These are phyloP conservation scores for Drosophila subobscura DNA, from an alignment of 1,140 invertebrate species.

Conservation along the genomic window DNA sequence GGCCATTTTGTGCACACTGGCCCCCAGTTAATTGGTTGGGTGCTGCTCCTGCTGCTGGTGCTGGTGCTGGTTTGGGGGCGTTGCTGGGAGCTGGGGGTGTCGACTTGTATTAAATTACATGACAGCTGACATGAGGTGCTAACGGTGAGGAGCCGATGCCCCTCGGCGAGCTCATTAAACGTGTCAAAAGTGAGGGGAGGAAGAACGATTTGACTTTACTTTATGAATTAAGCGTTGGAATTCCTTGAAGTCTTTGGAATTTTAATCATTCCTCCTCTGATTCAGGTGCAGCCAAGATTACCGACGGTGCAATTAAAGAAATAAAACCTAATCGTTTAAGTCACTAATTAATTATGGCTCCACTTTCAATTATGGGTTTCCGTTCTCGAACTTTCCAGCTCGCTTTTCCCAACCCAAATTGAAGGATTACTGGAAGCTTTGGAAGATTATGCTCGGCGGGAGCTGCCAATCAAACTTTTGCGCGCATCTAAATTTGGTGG, in stretches of 20 bases:
- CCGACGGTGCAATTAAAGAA: not conserved
- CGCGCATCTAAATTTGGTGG: conserved; percentile 4
- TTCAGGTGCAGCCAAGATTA: conserved; percentile 35
- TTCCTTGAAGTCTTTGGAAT: conserved; percentile 52
- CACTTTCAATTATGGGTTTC: no score
- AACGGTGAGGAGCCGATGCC: conserved; percentile 16
- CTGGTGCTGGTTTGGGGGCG: not conserved
- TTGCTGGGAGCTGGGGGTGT: conserved; percentile 4
- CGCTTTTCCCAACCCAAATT: no score
- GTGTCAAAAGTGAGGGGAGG: conserved; percentile 39
- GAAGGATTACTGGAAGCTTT: no score
- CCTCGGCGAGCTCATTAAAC: conserved; percentile 56
- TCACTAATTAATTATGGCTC: no score
- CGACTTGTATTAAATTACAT: conserved; percentile 74
- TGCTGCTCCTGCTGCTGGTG: conserved; percentile 22
- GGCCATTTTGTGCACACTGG: conserved; percentile 54
- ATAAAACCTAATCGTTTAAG: conserved; percentile 4
- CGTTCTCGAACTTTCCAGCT: no score
- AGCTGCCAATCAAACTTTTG: no score
- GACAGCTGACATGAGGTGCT: conserved; percentile 72
- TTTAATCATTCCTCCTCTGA: conserved; percentile 35
- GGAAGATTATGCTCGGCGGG: no score
- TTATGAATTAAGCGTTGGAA: conserved; percentile 60
- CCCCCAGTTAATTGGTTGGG: conserved; percentile 79
- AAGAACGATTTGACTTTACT: conserved; percentile 7